These are phyloP conservation scores for Solenopsis invicta DNA, from an alignment of 1,140 invertebrate genomes.

Conservation along the genomic window DNA sequence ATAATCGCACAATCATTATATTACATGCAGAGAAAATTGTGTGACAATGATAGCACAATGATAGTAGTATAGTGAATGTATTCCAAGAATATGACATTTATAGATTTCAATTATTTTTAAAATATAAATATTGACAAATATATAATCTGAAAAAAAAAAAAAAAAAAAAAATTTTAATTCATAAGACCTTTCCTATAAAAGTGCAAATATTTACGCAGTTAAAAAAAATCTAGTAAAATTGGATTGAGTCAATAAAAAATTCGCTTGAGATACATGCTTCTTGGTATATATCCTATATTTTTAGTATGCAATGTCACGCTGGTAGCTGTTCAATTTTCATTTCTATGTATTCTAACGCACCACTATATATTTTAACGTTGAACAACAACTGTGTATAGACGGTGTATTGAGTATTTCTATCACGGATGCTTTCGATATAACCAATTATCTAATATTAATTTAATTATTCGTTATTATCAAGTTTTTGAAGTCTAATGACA, in stretches of 20 bases:
- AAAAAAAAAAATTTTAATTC: background rate
- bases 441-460: background rate
- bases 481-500: background rate
- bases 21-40: constrained; percentile 1
- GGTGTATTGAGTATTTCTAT: background rate
- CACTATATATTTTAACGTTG: constrained; percentile 11
- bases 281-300: background rate
- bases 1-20: constrained; percentile 4
- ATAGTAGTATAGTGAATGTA: too few species aligned
- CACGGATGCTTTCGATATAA: background rate
- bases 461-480: background rate
- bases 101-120: background rate
- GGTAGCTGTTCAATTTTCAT: constrained; percentile 12
- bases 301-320: constrained; percentile 32
- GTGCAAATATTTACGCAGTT: background rate
- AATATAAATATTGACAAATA: background rate
- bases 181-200: background rate
- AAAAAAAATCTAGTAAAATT: background rate
- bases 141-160: background rate
- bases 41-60: too few species aligned
- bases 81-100: background rate
- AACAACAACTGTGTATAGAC: constrained; percentile 6
- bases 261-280: background rate
- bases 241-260: background rate
- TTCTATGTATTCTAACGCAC: constrained; percentile 34